Conservation (phyloP, 2,888 invertebrate genomes). For the Eutolmus rufibarbis region DNA sequence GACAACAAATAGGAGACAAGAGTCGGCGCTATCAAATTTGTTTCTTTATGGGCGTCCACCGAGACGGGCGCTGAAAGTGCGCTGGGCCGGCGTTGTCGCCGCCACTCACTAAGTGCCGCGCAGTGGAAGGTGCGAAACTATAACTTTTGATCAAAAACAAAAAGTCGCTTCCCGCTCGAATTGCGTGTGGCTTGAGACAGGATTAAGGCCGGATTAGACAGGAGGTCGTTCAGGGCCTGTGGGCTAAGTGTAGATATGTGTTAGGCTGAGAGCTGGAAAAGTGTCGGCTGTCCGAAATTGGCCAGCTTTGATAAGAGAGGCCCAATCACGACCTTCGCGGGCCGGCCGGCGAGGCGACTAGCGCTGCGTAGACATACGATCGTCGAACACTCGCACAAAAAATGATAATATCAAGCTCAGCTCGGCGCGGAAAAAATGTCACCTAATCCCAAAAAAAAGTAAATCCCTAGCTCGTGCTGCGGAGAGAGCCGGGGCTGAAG, state of each 20-base stretch:
- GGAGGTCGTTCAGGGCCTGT: not conserved
- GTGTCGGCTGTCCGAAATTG: not conserved
- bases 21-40: conserved; percentile 4
- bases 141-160: not conserved
- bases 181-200: not conserved
- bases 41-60: not conserved
- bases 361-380: not conserved
- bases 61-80: not conserved
- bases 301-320: not conserved
- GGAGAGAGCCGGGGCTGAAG: not conserved
- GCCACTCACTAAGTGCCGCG: not conserved
- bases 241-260: not conserved
- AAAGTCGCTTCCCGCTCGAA: not conserved
- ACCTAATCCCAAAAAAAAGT: conserved; percentile 13
- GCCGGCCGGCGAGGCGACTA: not conserved
- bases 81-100: not conserved
- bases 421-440: not conserved
- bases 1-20: not conserved
- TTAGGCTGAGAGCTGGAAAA: not conserved
- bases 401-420: conserved; percentile 9
- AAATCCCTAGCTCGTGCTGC: conserved; percentile 27
- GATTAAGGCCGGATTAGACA: not conserved
- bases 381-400: not conserved
- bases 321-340: not conserved
- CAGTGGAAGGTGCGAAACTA: not conserved